A percentile compares a stretch with the other conserved stretches of the same genome.
Conservation (phyloP, 92 coral and sea anemone species). For the Actinernus sp. region DNA sequence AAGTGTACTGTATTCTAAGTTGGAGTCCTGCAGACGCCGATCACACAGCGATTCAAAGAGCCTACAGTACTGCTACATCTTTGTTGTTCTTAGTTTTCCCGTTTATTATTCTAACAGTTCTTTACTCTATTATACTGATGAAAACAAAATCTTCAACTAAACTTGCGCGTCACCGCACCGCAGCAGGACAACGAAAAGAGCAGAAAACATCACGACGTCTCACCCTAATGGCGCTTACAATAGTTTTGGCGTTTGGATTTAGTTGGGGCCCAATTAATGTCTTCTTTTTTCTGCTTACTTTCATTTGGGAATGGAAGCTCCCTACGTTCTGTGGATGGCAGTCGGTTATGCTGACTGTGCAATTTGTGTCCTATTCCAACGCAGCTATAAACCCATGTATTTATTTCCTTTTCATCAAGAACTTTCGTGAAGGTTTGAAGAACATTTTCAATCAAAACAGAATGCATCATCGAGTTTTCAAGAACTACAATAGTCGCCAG, state of each 20-base stretch:
- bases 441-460: background rate
- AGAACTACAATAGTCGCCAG: too few relatives aligned
- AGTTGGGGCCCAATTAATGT: conserved; percentile 36
- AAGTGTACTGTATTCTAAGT: background rate
- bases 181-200: conserved; percentile 11
- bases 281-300: conserved; percentile 12
- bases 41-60: conserved; percentile 12
- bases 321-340: conserved; percentile 21
- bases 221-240: conserved; percentile 29
- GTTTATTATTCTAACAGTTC: conserved; percentile 6
- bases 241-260: conserved; percentile 26
- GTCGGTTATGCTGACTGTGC: conserved; percentile 10
- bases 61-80: conserved; percentile 2
- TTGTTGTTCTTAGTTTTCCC: conserved; percentile 22
- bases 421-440: conserved; percentile 44
- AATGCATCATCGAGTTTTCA: too few relatives aligned
- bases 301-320: conserved; percentile 15
- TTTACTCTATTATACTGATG: conserved; percentile 37
- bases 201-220: conserved; percentile 27
- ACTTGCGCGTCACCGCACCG: conserved; percentile 1
- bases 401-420: conserved; percentile 49
- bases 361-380: conserved; percentile 20
- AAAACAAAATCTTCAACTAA: conserved; percentile 1
- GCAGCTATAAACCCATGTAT: conserved; percentile 49
- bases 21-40: conserved; percentile 5